A percentile compares a stretch with the other conserved stretches of the same genome.
Conservation (phyloP, 2,888 invertebrate species). For the Hydrotaea cyrtoneurina region DNA sequence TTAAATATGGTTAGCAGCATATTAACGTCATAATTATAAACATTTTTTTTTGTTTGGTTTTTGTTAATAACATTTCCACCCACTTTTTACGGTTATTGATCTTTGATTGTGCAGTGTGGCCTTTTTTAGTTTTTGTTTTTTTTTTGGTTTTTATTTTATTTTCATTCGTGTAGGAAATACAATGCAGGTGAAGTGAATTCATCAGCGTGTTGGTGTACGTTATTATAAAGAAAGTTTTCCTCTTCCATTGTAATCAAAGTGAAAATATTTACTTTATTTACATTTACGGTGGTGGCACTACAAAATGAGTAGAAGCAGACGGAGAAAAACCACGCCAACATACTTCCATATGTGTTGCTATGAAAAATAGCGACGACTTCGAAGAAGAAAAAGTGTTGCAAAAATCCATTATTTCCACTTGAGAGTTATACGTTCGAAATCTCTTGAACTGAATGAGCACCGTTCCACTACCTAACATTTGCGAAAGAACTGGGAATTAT, state of each 20-base stretch:
- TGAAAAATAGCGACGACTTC: neutral
- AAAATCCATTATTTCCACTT: conserved; percentile 53
- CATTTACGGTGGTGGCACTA: conserved; percentile 13
- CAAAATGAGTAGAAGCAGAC: neutral
- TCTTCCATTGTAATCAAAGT: conserved; percentile 29
- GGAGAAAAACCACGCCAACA: neutral
- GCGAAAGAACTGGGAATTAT: neutral
- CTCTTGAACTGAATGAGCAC: conserved; percentile 45
- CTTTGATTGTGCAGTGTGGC: conserved; percentile 2
- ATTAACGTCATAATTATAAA: conserved; percentile 15
- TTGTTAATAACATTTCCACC: conserved; percentile 22
- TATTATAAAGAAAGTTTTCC: conserved; percentile 36
- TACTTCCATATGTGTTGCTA: neutral
- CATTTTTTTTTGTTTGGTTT: conserved; percentile 2
- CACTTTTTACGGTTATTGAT: conserved; percentile 47
- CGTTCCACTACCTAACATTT: neutral
- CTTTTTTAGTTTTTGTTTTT: neutral
- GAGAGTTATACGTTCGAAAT: conserved; percentile 25
- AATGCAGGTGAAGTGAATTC: conserved; percentile 3
- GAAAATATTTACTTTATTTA: conserved; percentile 38
- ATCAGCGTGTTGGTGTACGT: neutral
- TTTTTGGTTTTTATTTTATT: too few species aligned
- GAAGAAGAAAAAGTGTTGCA: conserved; percentile 19
- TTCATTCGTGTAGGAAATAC: conserved; percentile 19
- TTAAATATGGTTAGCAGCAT: neutral